These are phyloP conservation scores for Echinometra lucunter DNA, from an alignment of 53 echinoderm and acorn worm genomes.

Conservation along the genomic window DNA sequence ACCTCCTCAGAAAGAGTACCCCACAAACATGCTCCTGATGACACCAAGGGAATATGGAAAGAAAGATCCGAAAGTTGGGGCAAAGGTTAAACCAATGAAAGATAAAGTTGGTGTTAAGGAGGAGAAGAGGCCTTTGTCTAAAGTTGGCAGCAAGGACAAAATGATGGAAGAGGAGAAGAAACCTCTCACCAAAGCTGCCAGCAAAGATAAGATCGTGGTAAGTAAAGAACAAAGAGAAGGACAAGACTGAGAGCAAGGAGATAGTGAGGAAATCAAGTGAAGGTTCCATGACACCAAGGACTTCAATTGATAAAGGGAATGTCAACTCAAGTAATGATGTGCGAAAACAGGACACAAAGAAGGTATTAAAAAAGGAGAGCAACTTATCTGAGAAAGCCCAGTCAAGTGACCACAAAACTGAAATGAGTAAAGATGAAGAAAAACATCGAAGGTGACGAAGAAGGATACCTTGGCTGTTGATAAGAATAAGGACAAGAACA, in stretches of 20 bases:
- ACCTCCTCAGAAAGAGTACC: constrained; percentile 69
- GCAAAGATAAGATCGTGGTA: constrained; percentile 58
- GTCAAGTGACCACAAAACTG: constrained; percentile 24
- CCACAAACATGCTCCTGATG: constrained; percentile 77
- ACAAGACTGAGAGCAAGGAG: constrained; percentile 75
- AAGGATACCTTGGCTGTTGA: constrained; percentile 47
- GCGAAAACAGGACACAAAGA: constrained; percentile 38
- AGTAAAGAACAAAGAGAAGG: constrained; percentile 45
- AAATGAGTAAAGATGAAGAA: constrained; percentile 46
- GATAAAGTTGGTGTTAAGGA: constrained; percentile 50
- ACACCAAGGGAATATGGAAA: constrained; percentile 71
- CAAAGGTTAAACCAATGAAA: constrained; percentile 65
- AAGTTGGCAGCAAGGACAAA: constrained; percentile 59
- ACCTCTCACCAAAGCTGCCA: constrained; percentile 23
- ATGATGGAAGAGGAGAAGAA: constrained; percentile 58
- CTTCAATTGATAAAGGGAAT: constrained; percentile 60
- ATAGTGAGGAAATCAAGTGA: constrained; percentile 73
- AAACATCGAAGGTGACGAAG: constrained; percentile 63
- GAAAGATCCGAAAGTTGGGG: constrained; percentile 67
- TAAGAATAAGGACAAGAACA: constrained; percentile 68
- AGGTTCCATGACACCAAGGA: constrained; percentile 9
- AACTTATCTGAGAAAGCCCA: constrained; percentile 52
- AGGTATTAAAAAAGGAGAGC: constrained; percentile 50
- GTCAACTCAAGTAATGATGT: constrained; percentile 67
- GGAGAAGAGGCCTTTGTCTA: constrained; percentile 47